Base-by-base conservation (phyloP, 30 jellyfish, hydroid and myxozoan species). In the Hydra vulgaris region DNA sequence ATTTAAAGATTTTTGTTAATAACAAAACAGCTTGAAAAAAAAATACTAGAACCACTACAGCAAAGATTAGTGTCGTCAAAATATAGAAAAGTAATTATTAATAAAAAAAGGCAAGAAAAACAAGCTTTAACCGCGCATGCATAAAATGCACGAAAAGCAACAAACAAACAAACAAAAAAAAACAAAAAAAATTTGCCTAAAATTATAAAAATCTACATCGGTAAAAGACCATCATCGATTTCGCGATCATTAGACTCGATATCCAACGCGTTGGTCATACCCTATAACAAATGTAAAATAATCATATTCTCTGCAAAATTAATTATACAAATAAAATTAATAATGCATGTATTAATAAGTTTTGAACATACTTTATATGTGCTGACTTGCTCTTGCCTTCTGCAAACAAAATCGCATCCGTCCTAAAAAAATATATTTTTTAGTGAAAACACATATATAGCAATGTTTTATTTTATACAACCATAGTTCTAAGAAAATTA, bases 321-420 rank as follows among this genome's bases (percentile, higher is more conserved):
- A n/a, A n/a, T 40, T 40, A 0, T 40, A 40, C 12, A 3, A 40
- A 3, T 40, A 40, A 5, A 3, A 12, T 40, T 40, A 12, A 3
- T 40, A 5, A 12, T 40, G 5, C 12, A 40, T 12, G 61, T 12
- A 5, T 3, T 3, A 40, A 40, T 40, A 12, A 40, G 61, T 40
- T 23, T 18, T 25, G 15, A 4, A 16, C 82, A 40, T 73, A 91
- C 97, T 95, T 91, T 91, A 76, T 91, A 91, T 27, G 88, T 68
- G 72, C 70, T 86, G 0, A 95, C 89, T 26, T 83, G 97, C 55
- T 91, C 94, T n/a, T 88, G 85, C 27, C 97, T 73, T 71, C 97
- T 74, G 87, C 95, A 91, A 21, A 91, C 97, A 74, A 81, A 80
- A 70, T 91, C 97, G 71, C 97, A 91, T 16, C 97, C 97, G 76